Conservation (phyloP, 2,888 invertebrate genomes). For the Sphaeridia pumilis region DNA sequence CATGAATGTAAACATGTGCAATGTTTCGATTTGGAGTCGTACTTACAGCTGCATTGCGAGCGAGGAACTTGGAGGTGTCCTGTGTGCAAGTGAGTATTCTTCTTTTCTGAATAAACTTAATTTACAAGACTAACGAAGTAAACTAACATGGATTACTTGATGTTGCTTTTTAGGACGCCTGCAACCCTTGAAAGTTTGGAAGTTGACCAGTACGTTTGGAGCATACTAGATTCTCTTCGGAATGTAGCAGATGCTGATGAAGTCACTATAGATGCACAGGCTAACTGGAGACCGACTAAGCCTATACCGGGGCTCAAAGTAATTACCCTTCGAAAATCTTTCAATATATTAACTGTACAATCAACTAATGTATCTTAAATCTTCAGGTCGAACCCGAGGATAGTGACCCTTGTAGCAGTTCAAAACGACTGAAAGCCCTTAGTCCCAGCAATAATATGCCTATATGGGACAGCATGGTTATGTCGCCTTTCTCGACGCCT, state of each 20-base stretch:
- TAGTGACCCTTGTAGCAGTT: constrained; percentile 22
- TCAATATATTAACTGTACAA: too few species aligned
- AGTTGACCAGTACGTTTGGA: constrained; percentile 97
- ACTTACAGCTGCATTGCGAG: constrained; percentile 88
- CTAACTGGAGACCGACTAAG: constrained; percentile 88
- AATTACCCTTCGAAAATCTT: too few species aligned
- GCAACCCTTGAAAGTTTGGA: constrained; percentile 88
- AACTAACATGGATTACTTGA: background rate
- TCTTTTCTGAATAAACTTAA: background rate
- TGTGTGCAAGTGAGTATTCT: constrained; percentile 91
- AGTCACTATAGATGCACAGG: constrained; percentile 85
- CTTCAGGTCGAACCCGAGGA: constrained; percentile 32
- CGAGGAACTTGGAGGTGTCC: constrained; percentile 95
- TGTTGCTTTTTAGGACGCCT: constrained; percentile 59
- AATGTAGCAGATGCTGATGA: constrained; percentile 74
- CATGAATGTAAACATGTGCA: constrained; percentile 94
- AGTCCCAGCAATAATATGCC: constrained; percentile 32
- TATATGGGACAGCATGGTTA: constrained; percentile 55
- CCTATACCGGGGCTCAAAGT: constrained; percentile 53
- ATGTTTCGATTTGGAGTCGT: constrained; percentile 93
- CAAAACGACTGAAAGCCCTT: constrained; percentile 27
- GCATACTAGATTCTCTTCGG: constrained; percentile 73
- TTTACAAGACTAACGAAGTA: background rate
- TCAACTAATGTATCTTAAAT: background rate
- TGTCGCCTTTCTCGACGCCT: constrained; percentile 81